Evolutionary conservation across 2,797 vertebrate species (phyloP), one percentile per base, ranked within the genome.

Genomic region (Sebastiscus albofasciatus): DNA sequence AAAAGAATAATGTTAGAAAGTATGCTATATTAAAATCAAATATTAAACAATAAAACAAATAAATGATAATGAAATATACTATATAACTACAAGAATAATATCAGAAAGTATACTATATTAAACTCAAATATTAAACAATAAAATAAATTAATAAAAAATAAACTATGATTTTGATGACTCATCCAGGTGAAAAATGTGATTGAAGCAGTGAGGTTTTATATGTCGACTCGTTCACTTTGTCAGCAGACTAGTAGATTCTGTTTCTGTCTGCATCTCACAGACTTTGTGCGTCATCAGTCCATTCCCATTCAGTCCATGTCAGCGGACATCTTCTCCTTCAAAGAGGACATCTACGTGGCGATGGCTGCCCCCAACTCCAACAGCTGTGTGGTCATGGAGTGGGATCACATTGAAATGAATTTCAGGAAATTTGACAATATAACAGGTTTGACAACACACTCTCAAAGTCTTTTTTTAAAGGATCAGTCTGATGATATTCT

Each of bases 331-430:
- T 99, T 99, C 94, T 95, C 95, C 85, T 97, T 97, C 67, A 99
- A 99, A 94, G 97, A 98, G 6, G 99, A 99, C 22, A 97, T 99
- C 74, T 99, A 96, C 1, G 97, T 98, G 77, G 97, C 97, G 29
- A 97, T 99, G 83, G 97, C 98, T 0, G 97, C 98, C 64, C 98
- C 98, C n/a, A 97, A 96, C 91, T 96, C 97, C 93, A 98, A 99
- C 95, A 99, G 98, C 94, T 99, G 99, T 89, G 96, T 98, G 94
- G 95, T 99, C 79, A 95, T 99, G 94, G 97, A 99, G 89, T 99
- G 99, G 99, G 98, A 99, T 92, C 98, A 99, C 93, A 97, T 99
- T 61, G 99, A 99, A 89, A 97, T 97, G 96, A 97, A 99, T 78
- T 99, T 99, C 95, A 96, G 99, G 87, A 98, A 96, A 84, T 99